Evolutionary conservation across 2,888 invertebrate species (phyloP).

Genomic region (Leuctra nigra): DNA sequence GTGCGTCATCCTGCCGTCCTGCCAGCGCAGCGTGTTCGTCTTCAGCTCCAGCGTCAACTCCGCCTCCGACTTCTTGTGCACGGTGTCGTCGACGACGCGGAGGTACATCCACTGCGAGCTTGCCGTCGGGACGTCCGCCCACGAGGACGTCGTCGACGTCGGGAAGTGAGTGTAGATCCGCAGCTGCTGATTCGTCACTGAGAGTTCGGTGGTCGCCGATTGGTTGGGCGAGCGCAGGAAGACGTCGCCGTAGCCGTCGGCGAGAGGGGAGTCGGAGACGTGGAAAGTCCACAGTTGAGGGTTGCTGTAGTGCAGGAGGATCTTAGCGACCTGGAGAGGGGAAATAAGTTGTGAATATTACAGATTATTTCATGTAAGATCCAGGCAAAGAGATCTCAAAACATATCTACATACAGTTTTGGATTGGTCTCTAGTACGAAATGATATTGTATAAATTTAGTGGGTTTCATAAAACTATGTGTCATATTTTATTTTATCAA

Average conservation of each 20-base stretch:
- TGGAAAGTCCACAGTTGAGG: conserved; percentile 27
- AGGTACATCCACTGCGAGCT: conserved; percentile 21
- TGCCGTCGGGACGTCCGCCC: neutral
- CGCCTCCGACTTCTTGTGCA: conserved; percentile 9
- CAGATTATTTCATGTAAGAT: neutral
- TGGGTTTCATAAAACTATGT: no score
- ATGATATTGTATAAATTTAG: no score
- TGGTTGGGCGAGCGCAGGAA: conserved; percentile 1
- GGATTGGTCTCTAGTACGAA: no score
- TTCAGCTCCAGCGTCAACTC: conserved; percentile 20
- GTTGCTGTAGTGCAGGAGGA: conserved; percentile 20
- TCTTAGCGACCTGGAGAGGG: conserved; percentile 17
- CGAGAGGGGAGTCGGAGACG: conserved; percentile 21
- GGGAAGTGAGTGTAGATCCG: conserved; percentile 25
- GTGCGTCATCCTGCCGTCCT: conserved; percentile 22
- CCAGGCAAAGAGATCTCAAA: no score
- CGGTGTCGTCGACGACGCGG: conserved; percentile 25
- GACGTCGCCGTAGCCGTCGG: conserved; percentile 25
- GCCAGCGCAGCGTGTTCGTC: conserved; percentile 21
- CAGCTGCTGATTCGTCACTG: conserved; percentile 26
- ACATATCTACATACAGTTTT: no score
- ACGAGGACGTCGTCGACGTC: neutral
- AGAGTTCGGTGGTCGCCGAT: conserved; percentile 21
- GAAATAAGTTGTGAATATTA: neutral
- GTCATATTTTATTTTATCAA: no score